Percentiles rank a stretch among this genome's conserved stretches.
These are phyloP conservation scores for Motacilla tschutschensis DNA, from an alignment of 2,113 vertebrate species.

Conservation along the genomic window DNA sequence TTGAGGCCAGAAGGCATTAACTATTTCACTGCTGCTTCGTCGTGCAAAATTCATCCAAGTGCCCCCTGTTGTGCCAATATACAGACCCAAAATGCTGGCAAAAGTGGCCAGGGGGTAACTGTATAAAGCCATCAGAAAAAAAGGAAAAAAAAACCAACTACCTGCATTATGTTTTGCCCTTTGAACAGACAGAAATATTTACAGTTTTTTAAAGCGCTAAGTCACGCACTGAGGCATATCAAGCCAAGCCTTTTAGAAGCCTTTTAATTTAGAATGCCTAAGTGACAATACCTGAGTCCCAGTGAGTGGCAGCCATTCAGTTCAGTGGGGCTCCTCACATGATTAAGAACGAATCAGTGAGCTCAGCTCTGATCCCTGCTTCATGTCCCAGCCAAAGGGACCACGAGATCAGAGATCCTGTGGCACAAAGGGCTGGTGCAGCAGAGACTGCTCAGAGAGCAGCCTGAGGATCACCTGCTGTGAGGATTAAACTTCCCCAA, in stretches of 20 bases:
- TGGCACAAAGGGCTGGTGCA: not conserved
- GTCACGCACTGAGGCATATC: not conserved
- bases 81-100: not conserved
- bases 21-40: not conserved
- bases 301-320: not conserved
- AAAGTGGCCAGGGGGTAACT: not conserved
- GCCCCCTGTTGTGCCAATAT: not conserved
- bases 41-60: not conserved
- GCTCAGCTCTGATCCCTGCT: not conserved
- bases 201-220: not conserved
- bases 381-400: not conserved
- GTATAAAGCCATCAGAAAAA: not conserved
- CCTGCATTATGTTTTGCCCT: not conserved
- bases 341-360: not conserved
- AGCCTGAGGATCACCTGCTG: rapidly evolving
- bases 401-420: not conserved
- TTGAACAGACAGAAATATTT: not conserved
- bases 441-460: not conserved
- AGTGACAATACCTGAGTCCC: not conserved
- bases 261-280: not conserved
- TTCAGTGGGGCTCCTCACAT: not conserved
- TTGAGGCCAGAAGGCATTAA: not conserved
- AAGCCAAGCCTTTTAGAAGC: not conserved
- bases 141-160: rapidly evolving
- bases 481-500: not conserved